Base-by-base conservation (phyloP, 2,797 vertebrate genomes). In the Sebastes itinus region DNA sequence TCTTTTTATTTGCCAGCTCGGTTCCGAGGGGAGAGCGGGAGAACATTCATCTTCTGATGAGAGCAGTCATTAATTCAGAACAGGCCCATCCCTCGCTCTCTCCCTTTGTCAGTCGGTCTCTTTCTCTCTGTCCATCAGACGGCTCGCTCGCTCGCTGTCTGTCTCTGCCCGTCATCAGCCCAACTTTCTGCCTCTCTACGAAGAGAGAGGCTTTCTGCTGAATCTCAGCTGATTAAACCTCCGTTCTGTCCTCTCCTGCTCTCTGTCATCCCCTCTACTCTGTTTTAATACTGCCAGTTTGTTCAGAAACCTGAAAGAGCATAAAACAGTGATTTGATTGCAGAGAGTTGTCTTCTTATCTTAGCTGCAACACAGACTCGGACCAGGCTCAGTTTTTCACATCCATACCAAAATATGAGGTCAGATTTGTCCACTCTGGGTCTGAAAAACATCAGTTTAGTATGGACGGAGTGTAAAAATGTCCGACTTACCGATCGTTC, bases 41-140 rank as follows among this genome's bases (percentile, higher is more conserved):
- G 86, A 89, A 89, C 88, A 92, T 93, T 91, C 91, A 92, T 94
- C 92, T 92, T 93, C 83, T 92, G 92, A 93, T 87, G 93, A 94
- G 94, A 91, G 86, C 87, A 86, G 88, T 93, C 92, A 95, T 96
- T 95, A 94, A 95, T 95, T 94, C 93, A 92, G 89, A 91, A 86
- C 91, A 92, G 90, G 86, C 89, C 81, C 78, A 67, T 92, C 94
- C 88, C 83, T 88, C 69, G 81, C 83, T 85, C 77, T 85, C 86
- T 82, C 79, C 68, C 78, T 91, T 91, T 88, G 85, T 90, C 89
- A 84, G 87, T 85, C 88, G 66, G 79, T 92, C 87, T 92, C 78
- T 89, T 75, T 86, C 88, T 85, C 84, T 84, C 83, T 88, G 90
- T 92, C 87, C 89, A 76, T 92, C 89, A 90, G 82, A 77, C 55